Evolutionary conservation across 2,888 invertebrate genomes (phyloP).

Genomic region (Chrysotoxum bicinctum): DNA sequence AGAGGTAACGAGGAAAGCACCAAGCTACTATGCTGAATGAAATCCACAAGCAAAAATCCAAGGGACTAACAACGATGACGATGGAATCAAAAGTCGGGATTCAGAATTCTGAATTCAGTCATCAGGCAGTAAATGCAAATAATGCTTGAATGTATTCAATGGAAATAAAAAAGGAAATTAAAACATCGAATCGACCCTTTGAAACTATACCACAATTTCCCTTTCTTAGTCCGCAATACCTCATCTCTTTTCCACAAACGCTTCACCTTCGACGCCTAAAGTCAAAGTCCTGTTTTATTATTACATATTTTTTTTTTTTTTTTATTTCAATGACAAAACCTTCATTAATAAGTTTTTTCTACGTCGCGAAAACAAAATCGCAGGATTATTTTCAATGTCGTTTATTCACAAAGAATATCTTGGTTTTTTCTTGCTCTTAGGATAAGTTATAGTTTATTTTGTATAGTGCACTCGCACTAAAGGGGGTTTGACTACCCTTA

Average conservation of each 20-base stretch:
- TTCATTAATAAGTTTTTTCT: background rate
- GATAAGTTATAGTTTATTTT: too few species aligned
- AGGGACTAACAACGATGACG: background rate
- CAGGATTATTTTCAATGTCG: background rate
- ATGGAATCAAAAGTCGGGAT: background rate
- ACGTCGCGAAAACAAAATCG: background rate
- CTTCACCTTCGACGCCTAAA: background rate
- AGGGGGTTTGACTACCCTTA: too few species aligned
- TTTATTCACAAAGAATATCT: background rate
- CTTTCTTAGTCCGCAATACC: background rate
- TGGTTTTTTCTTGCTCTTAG: too few species aligned
- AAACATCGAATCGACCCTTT: background rate
- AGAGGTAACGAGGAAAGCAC: constrained; percentile 2
- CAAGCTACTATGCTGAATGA: background rate
- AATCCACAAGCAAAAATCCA: background rate
- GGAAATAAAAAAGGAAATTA: background rate
- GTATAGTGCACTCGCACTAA: too few species aligned
- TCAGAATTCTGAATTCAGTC: background rate
- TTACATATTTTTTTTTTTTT: background rate
- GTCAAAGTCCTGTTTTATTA: background rate
- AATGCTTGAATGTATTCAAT: background rate
- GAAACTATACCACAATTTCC: background rate
- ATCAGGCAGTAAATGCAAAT: constrained; percentile 4
- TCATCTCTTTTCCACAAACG: too few species aligned
- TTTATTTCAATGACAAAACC: background rate